These are phyloP conservation scores for Pristionchus mayeri DNA, from an alignment of 2,888 invertebrate genomes.

Conservation along the genomic window DNA sequence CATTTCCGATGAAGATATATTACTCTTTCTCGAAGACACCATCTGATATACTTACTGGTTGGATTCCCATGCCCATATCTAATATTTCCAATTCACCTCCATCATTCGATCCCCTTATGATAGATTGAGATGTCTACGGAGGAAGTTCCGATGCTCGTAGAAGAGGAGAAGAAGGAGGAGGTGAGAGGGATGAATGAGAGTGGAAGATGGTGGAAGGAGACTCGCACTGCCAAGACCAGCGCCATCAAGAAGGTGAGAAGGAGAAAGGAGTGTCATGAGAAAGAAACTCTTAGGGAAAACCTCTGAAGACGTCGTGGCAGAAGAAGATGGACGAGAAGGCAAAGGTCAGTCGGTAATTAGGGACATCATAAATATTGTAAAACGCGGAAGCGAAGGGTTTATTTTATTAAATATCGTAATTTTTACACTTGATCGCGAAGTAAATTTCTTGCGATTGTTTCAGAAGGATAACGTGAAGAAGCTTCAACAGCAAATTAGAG, in stretches of 20 bases:
- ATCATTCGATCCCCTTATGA: background rate
- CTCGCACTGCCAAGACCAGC: slow-evolving; percentile 40
- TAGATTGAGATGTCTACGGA: slow-evolving; percentile 21
- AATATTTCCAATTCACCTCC: background rate
- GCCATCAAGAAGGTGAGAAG: slow-evolving; percentile 35
- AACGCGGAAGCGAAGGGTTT: background rate
- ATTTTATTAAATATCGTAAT: too few species aligned
- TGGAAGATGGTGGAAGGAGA: slow-evolving; percentile 50
- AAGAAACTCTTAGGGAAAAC: slow-evolving; percentile 43
- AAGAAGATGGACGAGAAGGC: slow-evolving; percentile 49
- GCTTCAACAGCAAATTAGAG: slow-evolving; percentile 45
- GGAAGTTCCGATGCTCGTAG: slow-evolving; percentile 41
- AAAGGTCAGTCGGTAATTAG: background rate
- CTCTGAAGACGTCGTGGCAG: slow-evolving; percentile 50
- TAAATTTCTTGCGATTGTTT: background rate
- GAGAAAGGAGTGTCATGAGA: background rate
- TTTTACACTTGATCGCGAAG: too few species aligned
- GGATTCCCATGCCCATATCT: background rate
- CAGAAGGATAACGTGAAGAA: slow-evolving; percentile 50
- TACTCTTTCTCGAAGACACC: background rate
- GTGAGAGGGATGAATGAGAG: slow-evolving; percentile 39
- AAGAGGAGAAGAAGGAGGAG: slow-evolving; percentile 25
- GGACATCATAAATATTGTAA: background rate
- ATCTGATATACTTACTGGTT: background rate
- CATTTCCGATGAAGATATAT: slow-evolving; percentile 11